Percentiles rank a stretch among this genome's conserved stretches.
phyloP scores from a whole-genome alignment of 2,797 vertebrate species.

The Schizopygopsis malacanthus region DNA sequence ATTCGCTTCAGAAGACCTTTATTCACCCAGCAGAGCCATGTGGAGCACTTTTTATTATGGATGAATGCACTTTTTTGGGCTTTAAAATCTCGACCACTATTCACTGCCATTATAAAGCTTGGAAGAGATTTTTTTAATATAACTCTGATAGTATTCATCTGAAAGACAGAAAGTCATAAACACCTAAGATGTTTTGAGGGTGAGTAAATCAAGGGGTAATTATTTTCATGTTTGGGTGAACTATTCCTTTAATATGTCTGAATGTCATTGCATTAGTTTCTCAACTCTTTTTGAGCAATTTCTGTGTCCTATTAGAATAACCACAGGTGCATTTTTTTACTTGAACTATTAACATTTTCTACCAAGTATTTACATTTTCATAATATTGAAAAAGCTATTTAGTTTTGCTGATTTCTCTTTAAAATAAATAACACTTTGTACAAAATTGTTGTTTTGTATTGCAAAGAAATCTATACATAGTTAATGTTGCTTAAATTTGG shows the following conservation, averaged over 20 bases:
- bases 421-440: background rate
- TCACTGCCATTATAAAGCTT: background rate
- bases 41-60: background rate
- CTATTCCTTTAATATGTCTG: background rate
- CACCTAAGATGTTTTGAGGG: background rate
- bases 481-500: background rate
- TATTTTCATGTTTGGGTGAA: background rate
- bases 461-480: background rate
- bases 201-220: background rate
- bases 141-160: background rate
- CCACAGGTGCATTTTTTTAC: background rate
- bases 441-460: background rate
- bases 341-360: background rate
- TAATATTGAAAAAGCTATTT: background rate
- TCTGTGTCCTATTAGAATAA: background rate
- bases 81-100: background rate
- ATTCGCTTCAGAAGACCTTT: background rate
- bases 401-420: background rate
- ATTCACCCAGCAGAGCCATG: background rate
- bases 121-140: background rate
- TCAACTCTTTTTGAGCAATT: background rate
- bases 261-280: background rate
- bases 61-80: background rate
- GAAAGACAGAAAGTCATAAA: background rate
- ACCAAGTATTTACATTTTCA: background rate